Evolutionary conservation across 2,888 invertebrate species (phyloP).

Genomic region (Eudemis profundana): DNA sequence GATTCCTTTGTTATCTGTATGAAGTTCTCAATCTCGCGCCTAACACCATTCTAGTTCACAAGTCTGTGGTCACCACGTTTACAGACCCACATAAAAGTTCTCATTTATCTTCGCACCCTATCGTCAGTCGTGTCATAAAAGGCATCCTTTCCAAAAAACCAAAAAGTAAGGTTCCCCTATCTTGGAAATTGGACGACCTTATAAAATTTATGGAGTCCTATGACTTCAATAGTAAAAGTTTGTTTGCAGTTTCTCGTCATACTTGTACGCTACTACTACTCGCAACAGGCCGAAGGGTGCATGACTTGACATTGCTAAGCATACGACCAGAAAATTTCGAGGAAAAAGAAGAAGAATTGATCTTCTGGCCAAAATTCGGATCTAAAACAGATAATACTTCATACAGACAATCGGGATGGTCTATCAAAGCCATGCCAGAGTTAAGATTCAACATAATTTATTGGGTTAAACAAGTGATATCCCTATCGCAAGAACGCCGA

Average conservation of each 20-base stretch:
- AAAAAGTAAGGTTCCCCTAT: not conserved
- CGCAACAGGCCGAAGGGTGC: not conserved
- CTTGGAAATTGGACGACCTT: not conserved
- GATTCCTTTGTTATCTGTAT: not conserved
- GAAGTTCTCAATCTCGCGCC: not conserved
- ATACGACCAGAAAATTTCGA: not conserved
- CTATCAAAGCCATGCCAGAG: not conserved
- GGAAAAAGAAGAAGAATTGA: not conserved
- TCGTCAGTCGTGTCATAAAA: not conserved
- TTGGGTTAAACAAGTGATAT: not conserved
- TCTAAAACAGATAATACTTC: not conserved
- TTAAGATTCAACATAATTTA: not conserved
- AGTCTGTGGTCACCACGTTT: not conserved
- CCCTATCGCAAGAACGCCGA: not conserved
- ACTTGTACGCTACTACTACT: not conserved
- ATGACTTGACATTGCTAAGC: not conserved
- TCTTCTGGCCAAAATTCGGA: constrained; percentile 12
- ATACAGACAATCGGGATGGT: constrained; percentile 9
- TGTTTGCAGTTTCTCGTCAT: constrained; percentile 3
- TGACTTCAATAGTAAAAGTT: not conserved
- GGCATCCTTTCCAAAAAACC: not conserved
- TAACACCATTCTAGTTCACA: not conserved
- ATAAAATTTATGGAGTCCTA: not conserved
- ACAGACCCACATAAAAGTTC: not conserved
- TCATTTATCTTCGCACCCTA: not conserved